Evolutionary conservation across 2,113 vertebrate genomes (phyloP).

Genomic region (Passer montanus): DNA sequence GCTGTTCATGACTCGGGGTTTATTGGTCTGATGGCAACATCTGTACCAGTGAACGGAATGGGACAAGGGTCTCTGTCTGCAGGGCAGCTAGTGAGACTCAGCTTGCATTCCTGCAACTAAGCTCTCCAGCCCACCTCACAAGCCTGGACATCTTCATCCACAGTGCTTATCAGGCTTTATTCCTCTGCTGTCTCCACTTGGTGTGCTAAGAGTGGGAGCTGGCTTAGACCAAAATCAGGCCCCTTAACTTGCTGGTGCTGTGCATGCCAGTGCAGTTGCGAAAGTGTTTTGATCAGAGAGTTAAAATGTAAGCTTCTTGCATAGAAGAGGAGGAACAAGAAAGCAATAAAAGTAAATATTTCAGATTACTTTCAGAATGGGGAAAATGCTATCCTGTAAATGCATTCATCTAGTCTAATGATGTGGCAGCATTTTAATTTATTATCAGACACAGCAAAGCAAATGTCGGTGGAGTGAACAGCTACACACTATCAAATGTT

Average conservation of each 20-base stretch:
- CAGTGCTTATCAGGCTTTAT: background rate
- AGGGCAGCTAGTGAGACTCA: background rate
- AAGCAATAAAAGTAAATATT: background rate
- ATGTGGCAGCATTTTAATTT: background rate
- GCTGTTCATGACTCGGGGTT: rapidly evolving
- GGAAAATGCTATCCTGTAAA: background rate
- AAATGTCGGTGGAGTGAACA: background rate
- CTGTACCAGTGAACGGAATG: background rate
- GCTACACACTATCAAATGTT: background rate
- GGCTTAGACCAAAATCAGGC: background rate
- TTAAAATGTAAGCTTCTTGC: background rate
- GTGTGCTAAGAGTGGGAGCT: background rate
- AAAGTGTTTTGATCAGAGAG: background rate
- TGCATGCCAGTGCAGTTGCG: background rate
- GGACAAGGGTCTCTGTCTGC: background rate
- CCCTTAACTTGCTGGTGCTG: background rate
- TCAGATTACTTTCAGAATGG: background rate
- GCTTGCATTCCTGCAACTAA: background rate
- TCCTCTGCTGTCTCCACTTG: background rate
- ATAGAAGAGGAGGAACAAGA: background rate
- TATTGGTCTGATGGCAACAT: background rate
- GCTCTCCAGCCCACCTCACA: background rate
- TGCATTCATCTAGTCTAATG: background rate
- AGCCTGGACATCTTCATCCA: background rate
- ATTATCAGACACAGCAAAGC: background rate